Percentiles rank a stretch among this genome's conserved stretches.
These are phyloP conservation scores for Lycodopsis pacificus DNA, from an alignment of 2,797 vertebrate genomes.

Conservation along the genomic window DNA sequence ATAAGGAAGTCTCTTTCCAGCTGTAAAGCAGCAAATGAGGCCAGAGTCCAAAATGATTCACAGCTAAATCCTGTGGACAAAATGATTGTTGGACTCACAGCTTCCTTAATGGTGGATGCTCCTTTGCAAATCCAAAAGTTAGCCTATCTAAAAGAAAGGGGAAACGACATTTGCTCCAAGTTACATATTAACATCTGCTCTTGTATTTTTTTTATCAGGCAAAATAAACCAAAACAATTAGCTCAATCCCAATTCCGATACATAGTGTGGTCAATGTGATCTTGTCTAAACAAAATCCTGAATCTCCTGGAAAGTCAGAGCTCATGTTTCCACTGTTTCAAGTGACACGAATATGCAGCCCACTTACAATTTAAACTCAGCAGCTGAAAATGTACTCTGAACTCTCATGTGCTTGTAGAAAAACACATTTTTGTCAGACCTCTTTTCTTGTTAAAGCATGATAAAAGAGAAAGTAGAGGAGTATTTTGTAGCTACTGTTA, in stretches of 20 bases:
- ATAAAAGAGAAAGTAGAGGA: neutral
- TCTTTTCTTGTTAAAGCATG: neutral
- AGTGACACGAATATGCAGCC: neutral
- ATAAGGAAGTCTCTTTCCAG: conserved; percentile 68
- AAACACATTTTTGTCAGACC: neutral
- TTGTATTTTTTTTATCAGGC: neutral
- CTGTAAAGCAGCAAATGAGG: conserved; percentile 61
- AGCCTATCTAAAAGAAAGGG: conserved; percentile 2
- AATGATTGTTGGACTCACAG: conserved; percentile 13
- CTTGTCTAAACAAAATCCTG: conserved; percentile 19
- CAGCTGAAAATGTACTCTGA: neutral
- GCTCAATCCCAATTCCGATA: neutral
- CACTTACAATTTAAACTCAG: neutral
- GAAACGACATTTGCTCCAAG: neutral
- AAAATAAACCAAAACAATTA: conserved; percentile 37
- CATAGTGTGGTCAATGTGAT: neutral
- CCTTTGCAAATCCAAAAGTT: conserved; percentile 20
- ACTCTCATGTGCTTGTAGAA: neutral
- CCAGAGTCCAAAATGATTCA: conserved; percentile 62
- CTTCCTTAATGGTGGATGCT: neutral
- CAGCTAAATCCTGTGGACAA: conserved; percentile 54
- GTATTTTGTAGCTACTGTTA: neutral
- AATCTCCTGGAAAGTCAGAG: neutral
- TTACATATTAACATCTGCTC: conserved; percentile 6
- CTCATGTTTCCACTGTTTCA: neutral